phyloP scores from a whole-genome alignment of 2,888 invertebrate genomes.

The Trisateles emortualis region DNA sequence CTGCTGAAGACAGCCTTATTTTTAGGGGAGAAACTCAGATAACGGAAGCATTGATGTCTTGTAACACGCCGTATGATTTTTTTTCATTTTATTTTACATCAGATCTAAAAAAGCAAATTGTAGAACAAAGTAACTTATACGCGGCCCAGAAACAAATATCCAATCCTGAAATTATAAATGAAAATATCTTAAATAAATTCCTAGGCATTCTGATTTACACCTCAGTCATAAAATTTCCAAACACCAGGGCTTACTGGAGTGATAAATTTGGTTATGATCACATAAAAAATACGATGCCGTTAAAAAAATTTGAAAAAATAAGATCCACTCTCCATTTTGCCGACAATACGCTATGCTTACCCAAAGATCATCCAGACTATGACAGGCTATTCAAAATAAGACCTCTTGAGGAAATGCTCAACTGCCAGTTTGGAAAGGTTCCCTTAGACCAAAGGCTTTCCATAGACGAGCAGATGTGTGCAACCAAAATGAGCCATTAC shows the following conservation, averaged over 20 bases:
- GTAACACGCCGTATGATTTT: constrained; percentile 49
- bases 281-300: constrained; percentile 52
- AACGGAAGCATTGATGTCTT: constrained; percentile 46
- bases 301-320: constrained; percentile 51
- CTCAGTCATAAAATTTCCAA: constrained; percentile 51
- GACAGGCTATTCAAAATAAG: constrained; percentile 48
- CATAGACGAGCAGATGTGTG: constrained; percentile 56
- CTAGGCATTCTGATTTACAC: constrained; percentile 51
- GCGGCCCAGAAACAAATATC: constrained; percentile 52
- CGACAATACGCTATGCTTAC: constrained; percentile 42
- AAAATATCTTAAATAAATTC: constrained; percentile 52
- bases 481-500: constrained; percentile 51
- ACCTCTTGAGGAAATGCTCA: constrained; percentile 37
- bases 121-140: constrained; percentile 53
- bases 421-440: constrained; percentile 37
- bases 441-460: constrained; percentile 52
- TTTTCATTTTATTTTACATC: constrained; percentile 53
- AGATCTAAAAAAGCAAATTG: constrained; percentile 50
- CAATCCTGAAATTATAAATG: constrained; percentile 52
- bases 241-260: constrained; percentile 50
- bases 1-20: constrained; percentile 50
- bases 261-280: constrained; percentile 52
- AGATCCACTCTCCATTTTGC: constrained; percentile 47
- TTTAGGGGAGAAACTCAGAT: constrained; percentile 52
- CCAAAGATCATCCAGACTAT: constrained; percentile 45